Evolutionary conservation across 1,140 invertebrate genomes (phyloP).

Genomic region (Drosophila ogumai): DNA sequence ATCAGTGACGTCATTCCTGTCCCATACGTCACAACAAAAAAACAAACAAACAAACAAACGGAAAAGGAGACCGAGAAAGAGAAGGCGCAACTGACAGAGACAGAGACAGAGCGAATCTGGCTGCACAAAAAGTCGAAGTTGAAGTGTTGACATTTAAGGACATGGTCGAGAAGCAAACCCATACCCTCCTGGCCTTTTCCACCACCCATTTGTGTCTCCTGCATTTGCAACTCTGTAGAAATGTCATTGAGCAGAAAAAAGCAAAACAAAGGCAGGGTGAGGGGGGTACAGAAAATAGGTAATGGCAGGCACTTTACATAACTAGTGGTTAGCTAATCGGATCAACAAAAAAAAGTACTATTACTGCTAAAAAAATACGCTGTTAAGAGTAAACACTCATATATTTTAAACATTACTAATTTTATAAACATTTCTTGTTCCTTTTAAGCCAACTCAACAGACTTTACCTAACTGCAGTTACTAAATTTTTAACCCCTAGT

Average conservation of each 20-base stretch:
- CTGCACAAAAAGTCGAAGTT: slow-evolving; percentile 79
- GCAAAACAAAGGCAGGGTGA: not conserved
- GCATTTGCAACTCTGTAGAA: slow-evolving; percentile 55
- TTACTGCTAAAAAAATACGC: no score
- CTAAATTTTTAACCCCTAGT: not conserved
- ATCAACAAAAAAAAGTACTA: not conserved
- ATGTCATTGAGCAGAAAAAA: slow-evolving; percentile 53
- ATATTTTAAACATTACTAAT: no score
- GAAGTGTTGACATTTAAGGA: slow-evolving; percentile 80
- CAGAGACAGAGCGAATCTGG: slow-evolving; percentile 10
- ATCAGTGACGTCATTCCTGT: slow-evolving; percentile 58
- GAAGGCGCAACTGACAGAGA: slow-evolving; percentile 10
- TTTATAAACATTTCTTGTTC: no score
- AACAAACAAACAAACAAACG: slow-evolving; percentile 16
- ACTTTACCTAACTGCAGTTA: no score
- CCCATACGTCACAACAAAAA: slow-evolving; percentile 59
- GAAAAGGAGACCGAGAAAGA: not conserved
- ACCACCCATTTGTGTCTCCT: slow-evolving; percentile 42
- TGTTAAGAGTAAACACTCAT: not conserved
- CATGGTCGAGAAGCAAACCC: slow-evolving; percentile 21
- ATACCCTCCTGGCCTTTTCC: slow-evolving; percentile 6
- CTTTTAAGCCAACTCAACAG: no score
- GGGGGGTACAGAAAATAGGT: not conserved
- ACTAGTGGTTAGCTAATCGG: slow-evolving; percentile 12
- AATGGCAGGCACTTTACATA: slow-evolving; percentile 6